phyloP scores from a whole-genome alignment of 2,113 vertebrate species.

The Salminus brasiliensis region DNA sequence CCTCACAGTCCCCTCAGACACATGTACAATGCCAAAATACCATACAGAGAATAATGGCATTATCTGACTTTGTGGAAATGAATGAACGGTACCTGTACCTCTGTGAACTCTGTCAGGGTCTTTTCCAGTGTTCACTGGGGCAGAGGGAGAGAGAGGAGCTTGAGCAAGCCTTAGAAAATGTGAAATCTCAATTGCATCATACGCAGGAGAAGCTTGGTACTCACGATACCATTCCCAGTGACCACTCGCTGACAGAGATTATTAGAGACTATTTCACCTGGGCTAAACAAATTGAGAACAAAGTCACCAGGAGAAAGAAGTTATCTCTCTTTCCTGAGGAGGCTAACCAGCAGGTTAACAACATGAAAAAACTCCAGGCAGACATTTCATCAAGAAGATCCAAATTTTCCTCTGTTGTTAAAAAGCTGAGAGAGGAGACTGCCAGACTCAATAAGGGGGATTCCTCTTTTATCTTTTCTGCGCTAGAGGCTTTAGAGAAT shows the following conservation, averaged over 20 bases:
- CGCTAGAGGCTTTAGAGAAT: constrained; percentile 73
- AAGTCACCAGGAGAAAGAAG: constrained; percentile 62
- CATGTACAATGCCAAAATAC: constrained; percentile 53
- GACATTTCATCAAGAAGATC: constrained; percentile 73
- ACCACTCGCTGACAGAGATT: constrained; percentile 58
- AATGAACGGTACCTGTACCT: constrained; percentile 73
- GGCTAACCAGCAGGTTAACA: constrained; percentile 78
- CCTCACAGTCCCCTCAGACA: constrained; percentile 40
- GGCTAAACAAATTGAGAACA: constrained; percentile 75
- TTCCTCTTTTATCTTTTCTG: constrained; percentile 58
- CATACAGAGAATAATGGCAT: constrained; percentile 60
- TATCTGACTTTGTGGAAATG: constrained; percentile 74
- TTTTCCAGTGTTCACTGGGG: constrained; percentile 81
- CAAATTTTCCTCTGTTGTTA: constrained; percentile 66
- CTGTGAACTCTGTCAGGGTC: constrained; percentile 74
- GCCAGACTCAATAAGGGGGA: constrained; percentile 63
- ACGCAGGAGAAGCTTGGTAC: constrained; percentile 60
- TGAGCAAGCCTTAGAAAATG: constrained; percentile 67
- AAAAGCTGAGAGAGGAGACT: constrained; percentile 66
- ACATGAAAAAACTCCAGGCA: constrained; percentile 72
- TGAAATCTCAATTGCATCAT: constrained; percentile 73
- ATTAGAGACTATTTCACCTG: constrained; percentile 78
- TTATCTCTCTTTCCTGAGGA: constrained; percentile 82
- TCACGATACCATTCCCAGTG: constrained; percentile 18
- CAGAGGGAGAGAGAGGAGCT: constrained; percentile 79